Conservation (phyloP, 2,113 vertebrate genomes). For the Pachyramphus minor region DNA sequence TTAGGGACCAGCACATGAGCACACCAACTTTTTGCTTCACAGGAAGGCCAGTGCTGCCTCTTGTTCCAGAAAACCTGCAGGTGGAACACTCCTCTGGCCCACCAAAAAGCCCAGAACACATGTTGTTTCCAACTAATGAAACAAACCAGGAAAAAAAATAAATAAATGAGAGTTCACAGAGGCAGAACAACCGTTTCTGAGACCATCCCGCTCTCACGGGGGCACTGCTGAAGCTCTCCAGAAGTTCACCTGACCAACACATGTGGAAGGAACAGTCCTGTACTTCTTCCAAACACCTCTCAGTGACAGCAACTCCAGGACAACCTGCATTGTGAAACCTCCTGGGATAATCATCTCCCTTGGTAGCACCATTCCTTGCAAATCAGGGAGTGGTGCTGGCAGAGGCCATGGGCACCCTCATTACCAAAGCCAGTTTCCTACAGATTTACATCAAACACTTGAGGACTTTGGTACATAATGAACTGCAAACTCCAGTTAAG, state of each 20-base stretch:
- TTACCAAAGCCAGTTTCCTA: constrained; percentile 47
- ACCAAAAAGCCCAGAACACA: neutral
- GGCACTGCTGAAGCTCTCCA: neutral
- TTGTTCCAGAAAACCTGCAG: neutral
- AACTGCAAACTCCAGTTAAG: constrained; percentile 12
- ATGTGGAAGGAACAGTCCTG: neutral
- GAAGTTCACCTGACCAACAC: neutral
- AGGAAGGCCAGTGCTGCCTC: neutral
- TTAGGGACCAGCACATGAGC: neutral
- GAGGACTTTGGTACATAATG: neutral
- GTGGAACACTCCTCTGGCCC: neutral
- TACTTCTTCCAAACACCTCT: neutral
- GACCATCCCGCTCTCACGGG: neutral
- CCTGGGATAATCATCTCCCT: neutral
- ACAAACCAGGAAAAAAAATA: neutral
- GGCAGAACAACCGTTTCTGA: neutral
- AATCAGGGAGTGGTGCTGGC: constrained; percentile 59
- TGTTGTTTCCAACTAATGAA: neutral
- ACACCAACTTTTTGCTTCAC: neutral
- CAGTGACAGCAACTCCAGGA: neutral
- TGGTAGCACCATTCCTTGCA: constrained; percentile 49
- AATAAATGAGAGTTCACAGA: neutral
- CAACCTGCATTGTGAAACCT: neutral
- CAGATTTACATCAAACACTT: constrained; percentile 50
- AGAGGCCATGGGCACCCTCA: neutral